These are phyloP conservation scores for Trileptium ribeirensis DNA, from an alignment of 2,888 invertebrate species.

Conservation along the genomic window DNA sequence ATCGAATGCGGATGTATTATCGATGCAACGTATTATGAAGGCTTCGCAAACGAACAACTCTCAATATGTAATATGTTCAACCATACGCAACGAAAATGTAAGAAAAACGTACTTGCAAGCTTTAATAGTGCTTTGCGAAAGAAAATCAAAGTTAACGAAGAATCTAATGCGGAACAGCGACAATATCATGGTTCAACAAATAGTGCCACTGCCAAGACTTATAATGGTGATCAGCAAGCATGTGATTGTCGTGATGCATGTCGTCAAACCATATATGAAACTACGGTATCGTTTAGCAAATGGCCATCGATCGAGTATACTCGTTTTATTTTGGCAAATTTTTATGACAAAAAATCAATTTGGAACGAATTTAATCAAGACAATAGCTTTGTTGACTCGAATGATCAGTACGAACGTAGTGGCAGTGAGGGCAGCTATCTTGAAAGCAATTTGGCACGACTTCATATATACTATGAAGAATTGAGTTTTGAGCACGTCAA, in stretches of 20 bases:
- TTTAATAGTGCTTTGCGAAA: no score
- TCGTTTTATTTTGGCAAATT: not conserved
- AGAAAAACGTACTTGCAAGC: no score
- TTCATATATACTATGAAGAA: slow-evolving; percentile 8
- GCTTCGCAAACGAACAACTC: not conserved
- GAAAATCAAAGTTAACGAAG: not conserved
- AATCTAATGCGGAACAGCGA: not conserved
- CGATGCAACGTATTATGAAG: not conserved
- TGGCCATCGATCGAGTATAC: not conserved
- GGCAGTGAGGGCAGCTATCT: not conserved
- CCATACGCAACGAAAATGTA: not conserved
- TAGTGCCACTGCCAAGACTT: not conserved
- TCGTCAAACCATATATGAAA: not conserved
- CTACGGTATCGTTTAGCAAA: not conserved
- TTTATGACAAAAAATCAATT: not conserved
- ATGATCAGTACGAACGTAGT: no score
- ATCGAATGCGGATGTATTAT: not conserved
- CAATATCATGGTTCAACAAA: not conserved
- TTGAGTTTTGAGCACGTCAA: not conserved
- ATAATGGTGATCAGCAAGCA: no score
- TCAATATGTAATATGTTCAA: not conserved
- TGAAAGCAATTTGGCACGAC: not conserved
- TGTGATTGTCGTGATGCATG: not conserved
- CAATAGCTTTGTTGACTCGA: not conserved
- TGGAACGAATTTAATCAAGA: not conserved